These are phyloP conservation scores for Gallinago undulata DNA, from an alignment of 2,113 vertebrate species.

Conservation along the genomic window DNA sequence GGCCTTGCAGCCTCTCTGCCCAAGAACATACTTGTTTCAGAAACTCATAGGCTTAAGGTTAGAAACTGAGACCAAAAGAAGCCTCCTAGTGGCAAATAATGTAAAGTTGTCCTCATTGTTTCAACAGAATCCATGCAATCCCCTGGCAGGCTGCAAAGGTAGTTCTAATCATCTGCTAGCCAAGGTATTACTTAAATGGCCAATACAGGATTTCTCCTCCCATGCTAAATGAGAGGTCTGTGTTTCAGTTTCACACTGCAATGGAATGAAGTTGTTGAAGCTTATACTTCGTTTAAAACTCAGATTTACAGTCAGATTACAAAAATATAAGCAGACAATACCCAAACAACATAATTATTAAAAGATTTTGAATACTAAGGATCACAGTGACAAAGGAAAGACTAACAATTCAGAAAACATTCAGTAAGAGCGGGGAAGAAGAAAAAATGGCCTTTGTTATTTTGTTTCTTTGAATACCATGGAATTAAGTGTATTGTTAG, in stretches of 20 bases:
- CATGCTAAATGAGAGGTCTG: neutral
- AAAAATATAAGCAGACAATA: neutral
- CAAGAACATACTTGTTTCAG: neutral
- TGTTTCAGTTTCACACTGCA: neutral
- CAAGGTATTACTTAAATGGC: neutral
- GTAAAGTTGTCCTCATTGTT: neutral
- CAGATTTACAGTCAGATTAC: neutral
- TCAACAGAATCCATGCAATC: neutral
- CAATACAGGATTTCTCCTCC: neutral
- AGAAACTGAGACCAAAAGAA: neutral
- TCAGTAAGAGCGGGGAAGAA: neutral
- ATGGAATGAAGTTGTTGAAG: neutral
- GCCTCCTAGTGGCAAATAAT: neutral
- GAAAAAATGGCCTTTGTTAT: neutral
- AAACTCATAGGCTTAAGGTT: neutral
- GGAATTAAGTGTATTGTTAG: neutral
- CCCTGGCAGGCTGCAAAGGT: neutral
- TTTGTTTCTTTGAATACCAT: neutral
- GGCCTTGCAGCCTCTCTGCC: neutral
- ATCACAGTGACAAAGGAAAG: neutral
- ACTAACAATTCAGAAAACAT: neutral
- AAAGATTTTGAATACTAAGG: neutral
- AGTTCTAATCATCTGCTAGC: neutral
- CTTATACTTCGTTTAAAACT: neutral
- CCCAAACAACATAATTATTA: neutral